phyloP scores from a whole-genome alignment of 2,113 vertebrate species.

The Ceyx melanurus region DNA sequence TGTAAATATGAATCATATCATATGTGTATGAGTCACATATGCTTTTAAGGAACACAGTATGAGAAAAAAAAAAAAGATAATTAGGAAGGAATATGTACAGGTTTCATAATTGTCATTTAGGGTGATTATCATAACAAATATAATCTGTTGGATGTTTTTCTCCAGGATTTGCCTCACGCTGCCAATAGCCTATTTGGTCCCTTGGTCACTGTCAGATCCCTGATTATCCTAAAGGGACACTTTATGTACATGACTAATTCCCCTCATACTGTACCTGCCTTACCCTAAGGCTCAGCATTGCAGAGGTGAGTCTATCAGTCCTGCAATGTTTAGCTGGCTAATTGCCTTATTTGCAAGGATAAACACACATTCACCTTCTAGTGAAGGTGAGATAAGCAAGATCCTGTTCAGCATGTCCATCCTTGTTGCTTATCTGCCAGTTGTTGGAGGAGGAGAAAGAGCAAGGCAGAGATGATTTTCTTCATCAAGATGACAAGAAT shows the following conservation, averaged over 20 bases:
- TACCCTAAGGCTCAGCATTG: neutral
- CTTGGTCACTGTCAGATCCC: neutral
- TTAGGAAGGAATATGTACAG: neutral
- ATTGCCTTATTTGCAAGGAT: neutral
- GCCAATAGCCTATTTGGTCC: neutral
- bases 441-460: too few relatives aligned
- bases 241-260: fast-evolving
- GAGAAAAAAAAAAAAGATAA: neutral
- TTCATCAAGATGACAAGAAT: too few relatives aligned
- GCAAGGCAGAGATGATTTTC: too few relatives aligned
- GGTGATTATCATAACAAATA: neutral
- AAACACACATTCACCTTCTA: neutral
- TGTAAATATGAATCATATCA: too few relatives aligned
- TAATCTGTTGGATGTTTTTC: neutral
- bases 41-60: neutral
- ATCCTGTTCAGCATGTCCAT: neutral
- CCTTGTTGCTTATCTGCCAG: too few relatives aligned
- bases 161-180: neutral
- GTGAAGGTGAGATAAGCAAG: neutral
- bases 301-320: neutral
- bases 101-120: neutral
- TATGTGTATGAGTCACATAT: neutral
- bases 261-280: fast-evolving
- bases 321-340: neutral
- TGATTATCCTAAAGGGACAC: fast-evolving